Evolutionary conservation across 2,888 invertebrate species (phyloP).

Genomic region (Cinara cedri): DNA sequence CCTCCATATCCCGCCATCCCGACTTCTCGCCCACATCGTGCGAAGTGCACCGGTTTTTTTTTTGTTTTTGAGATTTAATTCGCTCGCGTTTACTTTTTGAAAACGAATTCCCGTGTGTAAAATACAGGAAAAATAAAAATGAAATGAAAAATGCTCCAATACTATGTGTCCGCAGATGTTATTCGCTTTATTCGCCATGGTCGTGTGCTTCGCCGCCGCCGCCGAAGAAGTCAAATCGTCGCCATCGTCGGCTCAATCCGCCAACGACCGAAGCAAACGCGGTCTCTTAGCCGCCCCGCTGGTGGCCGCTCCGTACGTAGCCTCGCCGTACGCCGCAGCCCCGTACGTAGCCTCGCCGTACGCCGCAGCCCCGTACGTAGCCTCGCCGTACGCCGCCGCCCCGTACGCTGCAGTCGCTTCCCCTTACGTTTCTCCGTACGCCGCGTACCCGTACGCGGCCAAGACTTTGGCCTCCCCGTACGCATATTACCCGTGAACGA

Average conservation of each 20-base stretch:
- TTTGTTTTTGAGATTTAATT: too few relatives aligned
- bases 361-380: constrained; percentile 21
- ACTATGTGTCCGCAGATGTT: too few relatives aligned
- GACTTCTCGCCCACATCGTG: too few relatives aligned
- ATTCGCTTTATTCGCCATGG: constrained; percentile 29
- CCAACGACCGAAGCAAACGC: constrained; percentile 37
- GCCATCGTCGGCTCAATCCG: constrained; percentile 3
- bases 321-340: constrained; percentile 9
- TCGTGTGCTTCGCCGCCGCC: constrained; percentile 40
- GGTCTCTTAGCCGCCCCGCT: constrained; percentile 24
- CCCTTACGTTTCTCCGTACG: constrained; percentile 40
- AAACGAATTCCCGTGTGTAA: too few relatives aligned
- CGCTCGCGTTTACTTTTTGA: too few relatives aligned
- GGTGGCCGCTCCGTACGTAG: neutral
- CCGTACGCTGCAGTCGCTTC: constrained; percentile 18
- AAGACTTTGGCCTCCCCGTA: constrained; percentile 45
- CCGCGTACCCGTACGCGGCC: constrained; percentile 43
- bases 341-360: constrained; percentile 17
- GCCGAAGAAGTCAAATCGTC: constrained; percentile 19
- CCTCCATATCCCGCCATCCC: too few relatives aligned
- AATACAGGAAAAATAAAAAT: too few relatives aligned
- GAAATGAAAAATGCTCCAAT: too few relatives aligned
- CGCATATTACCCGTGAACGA: too few relatives aligned
- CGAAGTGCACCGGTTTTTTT: too few relatives aligned
- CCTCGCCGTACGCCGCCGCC: constrained; percentile 28